A percentile compares a stretch with the other conserved stretches of the same genome.
Evolutionary conservation across 2,888 invertebrate species (phyloP).

Genomic region (Lampropteryx suffumata): DNA sequence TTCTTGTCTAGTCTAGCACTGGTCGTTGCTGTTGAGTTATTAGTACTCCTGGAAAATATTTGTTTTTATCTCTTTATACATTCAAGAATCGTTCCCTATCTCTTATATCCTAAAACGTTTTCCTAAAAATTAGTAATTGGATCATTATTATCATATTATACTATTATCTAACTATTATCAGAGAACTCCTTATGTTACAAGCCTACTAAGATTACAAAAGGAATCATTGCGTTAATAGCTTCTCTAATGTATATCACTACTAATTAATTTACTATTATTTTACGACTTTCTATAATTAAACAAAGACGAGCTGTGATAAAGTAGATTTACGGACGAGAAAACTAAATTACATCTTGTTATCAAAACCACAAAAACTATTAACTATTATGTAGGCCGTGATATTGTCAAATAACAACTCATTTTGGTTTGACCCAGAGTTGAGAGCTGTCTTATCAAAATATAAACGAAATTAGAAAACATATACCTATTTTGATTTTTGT

Average conservation of each 20-base stretch:
- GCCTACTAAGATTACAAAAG: conserved; percentile 17
- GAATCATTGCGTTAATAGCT: conserved; percentile 34
- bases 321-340: background rate
- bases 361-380: conserved; percentile 34
- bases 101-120: conserved; percentile 19
- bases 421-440: conserved; percentile 6
- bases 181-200: conserved; percentile 14
- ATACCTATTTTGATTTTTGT: no score
- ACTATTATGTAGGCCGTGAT: conserved; percentile 60
- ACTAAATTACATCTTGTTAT: conserved; percentile 16
- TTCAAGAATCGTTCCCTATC: conserved; percentile 1
- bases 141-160: conserved; percentile 17
- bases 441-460: background rate
- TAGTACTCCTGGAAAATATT: no score
- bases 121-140: conserved; percentile 23
- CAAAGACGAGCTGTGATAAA: conserved; percentile 49
- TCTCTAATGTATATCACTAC: conserved; percentile 55
- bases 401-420: conserved; percentile 47
- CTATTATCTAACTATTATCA: conserved; percentile 6
- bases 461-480: no score
- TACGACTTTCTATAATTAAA: conserved; percentile 49
- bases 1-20: no score
- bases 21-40: no score
- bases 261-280: conserved; percentile 52
- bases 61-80: no score